A percentile compares a stretch with the other conserved stretches of the same genome.
phyloP scores from a whole-genome alignment of 2,797 vertebrate genomes.

The Artibeus jamaicensis region DNA sequence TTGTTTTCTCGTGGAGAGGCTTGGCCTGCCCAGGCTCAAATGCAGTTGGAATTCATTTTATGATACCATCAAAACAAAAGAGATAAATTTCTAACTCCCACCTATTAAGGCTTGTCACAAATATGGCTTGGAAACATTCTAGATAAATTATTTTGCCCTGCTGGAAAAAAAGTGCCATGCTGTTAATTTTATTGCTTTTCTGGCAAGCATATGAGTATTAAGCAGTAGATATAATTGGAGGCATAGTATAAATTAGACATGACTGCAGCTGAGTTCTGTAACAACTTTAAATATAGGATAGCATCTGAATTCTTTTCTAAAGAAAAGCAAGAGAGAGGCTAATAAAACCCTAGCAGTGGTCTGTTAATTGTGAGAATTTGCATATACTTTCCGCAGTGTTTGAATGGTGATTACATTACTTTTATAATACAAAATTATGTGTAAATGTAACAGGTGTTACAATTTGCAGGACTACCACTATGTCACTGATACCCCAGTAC shows the following conservation, averaged over 20 bases:
- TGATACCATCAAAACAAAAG: constrained; percentile 41
- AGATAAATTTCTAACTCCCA: constrained; percentile 41
- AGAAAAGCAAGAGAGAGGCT: background rate
- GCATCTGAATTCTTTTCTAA: constrained; percentile 27
- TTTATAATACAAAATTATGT: constrained; percentile 4
- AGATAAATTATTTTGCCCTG: constrained; percentile 39
- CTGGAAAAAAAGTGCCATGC: constrained; percentile 25
- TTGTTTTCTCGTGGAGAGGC: background rate
- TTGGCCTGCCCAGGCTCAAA: background rate
- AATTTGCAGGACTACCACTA: background rate
- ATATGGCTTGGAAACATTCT: background rate
- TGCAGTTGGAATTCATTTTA: constrained; percentile 38
- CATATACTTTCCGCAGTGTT: background rate
- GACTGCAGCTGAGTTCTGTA: background rate
- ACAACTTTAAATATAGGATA: background rate
- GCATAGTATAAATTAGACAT: constrained; percentile 48
- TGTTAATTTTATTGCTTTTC: constrained; percentile 68
- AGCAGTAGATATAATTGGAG: constrained; percentile 31
- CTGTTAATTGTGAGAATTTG: constrained; percentile 3
- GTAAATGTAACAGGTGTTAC: background rate
- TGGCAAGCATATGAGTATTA: constrained; percentile 46
- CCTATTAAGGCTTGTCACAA: constrained; percentile 43
- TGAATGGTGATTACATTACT: background rate
- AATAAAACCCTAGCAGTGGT: background rate
- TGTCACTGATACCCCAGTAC: background rate